Evolutionary conservation across 2,113 vertebrate species (phyloP).

Genomic region (Romanogobio albipinnatus): DNA sequence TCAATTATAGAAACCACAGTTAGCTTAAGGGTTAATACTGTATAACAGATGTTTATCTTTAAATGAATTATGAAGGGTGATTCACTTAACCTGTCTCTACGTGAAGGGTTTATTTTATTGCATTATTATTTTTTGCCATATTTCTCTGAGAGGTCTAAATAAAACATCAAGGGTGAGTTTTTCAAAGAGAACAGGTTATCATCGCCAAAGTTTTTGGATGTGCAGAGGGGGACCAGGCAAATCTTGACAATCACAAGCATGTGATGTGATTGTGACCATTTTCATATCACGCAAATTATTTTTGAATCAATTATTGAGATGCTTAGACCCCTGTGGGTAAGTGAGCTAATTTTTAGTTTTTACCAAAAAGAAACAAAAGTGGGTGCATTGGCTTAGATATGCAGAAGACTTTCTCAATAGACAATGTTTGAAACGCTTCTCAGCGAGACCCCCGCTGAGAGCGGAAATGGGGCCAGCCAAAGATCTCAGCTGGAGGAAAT

Average conservation of each 20-base stretch:
- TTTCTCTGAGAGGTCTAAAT: slow-evolving; percentile 32
- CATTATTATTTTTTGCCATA: neutral
- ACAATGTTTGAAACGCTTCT: slow-evolving; percentile 34
- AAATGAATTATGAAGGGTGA: slow-evolving; percentile 31
- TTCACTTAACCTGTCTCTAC: slow-evolving; percentile 16
- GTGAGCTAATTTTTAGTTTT: neutral
- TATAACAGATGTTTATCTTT: slow-evolving; percentile 20
- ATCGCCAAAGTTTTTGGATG: neutral
- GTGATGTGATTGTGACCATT: neutral
- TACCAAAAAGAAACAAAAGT: neutral
- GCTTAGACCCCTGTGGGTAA: neutral
- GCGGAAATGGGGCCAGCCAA: slow-evolving; percentile 46
- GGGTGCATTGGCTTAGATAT: slow-evolving; percentile 13
- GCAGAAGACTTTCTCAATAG: slow-evolving; percentile 31
- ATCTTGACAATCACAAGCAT: neutral
- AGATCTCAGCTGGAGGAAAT: slow-evolving; percentile 44
- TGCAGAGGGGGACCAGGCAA: neutral
- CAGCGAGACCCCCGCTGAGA: slow-evolving; percentile 22
- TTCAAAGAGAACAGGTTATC: slow-evolving; percentile 15
- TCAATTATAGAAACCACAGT: neutral
- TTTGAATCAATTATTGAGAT: neutral
- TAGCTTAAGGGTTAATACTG: slow-evolving; percentile 5
- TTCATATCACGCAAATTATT: neutral
- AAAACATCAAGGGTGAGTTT: slow-evolving; percentile 34
- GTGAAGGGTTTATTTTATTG: slow-evolving; percentile 17